phyloP scores from a whole-genome alignment of 2,888 invertebrate species.

The Lottia scabra region DNA sequence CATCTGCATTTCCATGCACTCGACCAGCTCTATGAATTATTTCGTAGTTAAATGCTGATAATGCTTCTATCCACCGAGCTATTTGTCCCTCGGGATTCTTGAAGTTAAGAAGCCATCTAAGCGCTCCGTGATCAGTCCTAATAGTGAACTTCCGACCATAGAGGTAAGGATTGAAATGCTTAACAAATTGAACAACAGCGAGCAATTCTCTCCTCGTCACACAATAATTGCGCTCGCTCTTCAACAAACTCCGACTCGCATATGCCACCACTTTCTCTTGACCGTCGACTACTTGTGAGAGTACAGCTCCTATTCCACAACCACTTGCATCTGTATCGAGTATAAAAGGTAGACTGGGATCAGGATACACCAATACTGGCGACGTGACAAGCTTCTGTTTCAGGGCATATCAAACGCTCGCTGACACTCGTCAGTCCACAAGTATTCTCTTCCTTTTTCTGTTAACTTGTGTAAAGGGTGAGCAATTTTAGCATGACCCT shows the following conservation, averaged over 20 bases:
- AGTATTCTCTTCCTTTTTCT: not conserved
- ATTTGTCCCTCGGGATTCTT: constrained; percentile 25
- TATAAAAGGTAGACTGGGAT: constrained; percentile 18
- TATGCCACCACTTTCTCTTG: constrained; percentile 33
- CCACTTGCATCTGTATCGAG: constrained; percentile 39
- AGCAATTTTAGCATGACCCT: too few species aligned
- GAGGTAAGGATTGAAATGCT: constrained; percentile 29
- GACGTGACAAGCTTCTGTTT: constrained; percentile 22
- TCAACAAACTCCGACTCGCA: constrained; percentile 19
- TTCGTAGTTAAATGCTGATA: constrained; percentile 15
- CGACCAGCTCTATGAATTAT: constrained; percentile 21
- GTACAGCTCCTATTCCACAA: constrained; percentile 28
- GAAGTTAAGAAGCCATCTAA: constrained; percentile 25
- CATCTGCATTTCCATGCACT: constrained; percentile 23
- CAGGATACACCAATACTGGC: constrained; percentile 31
- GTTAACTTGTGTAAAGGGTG: not conserved
- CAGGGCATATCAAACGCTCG: constrained; percentile 25
- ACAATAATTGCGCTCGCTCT: constrained; percentile 27
- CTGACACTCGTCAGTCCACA: constrained; percentile 21
- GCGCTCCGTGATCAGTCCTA: constrained; percentile 35
- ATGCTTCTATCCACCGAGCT: constrained; percentile 26
- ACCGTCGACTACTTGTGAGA: constrained; percentile 24
- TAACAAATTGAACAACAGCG: constrained; percentile 23
- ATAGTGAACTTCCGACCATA: constrained; percentile 27
- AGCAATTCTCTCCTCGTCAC: constrained; percentile 29